Conservation (phyloP, 2,888 invertebrate genomes). For the Sericinus montela region DNA sequence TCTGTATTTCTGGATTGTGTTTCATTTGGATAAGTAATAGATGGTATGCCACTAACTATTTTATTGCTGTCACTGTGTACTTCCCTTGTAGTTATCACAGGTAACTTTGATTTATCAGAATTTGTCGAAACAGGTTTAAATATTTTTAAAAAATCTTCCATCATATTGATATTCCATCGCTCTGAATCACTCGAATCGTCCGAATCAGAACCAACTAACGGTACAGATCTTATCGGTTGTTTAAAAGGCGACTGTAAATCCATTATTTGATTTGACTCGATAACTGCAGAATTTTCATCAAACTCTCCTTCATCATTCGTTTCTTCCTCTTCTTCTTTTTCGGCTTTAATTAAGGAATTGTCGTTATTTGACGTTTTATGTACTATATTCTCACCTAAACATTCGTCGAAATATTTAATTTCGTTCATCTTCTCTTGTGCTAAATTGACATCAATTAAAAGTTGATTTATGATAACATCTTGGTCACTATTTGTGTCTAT, state of each 20-base stretch:
- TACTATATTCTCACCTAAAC: slow-evolving; percentile 27
- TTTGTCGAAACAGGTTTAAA: slow-evolving; percentile 21
- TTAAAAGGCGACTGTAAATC: slow-evolving; percentile 26
- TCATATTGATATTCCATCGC: slow-evolving; percentile 43
- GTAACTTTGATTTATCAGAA: background rate
- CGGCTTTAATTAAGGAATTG: slow-evolving; percentile 1
- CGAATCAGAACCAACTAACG: slow-evolving; percentile 43
- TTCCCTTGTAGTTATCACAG: slow-evolving; percentile 6
- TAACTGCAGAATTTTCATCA: slow-evolving; percentile 3
- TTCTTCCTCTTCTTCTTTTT: slow-evolving; percentile 25
- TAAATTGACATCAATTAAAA: slow-evolving; percentile 70
- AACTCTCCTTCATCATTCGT: background rate
- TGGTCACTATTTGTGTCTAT: slow-evolving; percentile 62
- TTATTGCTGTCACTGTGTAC: background rate
- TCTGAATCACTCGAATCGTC: slow-evolving; percentile 33
- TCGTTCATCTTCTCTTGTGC: slow-evolving; percentile 51
- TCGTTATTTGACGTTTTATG: slow-evolving; percentile 13
- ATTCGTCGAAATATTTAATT: slow-evolving; percentile 37
- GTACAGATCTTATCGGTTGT: slow-evolving; percentile 44
- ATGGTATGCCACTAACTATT: slow-evolving; percentile 16
- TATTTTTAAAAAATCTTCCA: slow-evolving; percentile 29
- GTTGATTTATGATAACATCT: slow-evolving; percentile 66
- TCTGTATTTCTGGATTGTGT: slow-evolving; percentile 13
- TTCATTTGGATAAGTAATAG: background rate
- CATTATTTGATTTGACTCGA: slow-evolving; percentile 9